phyloP scores from a whole-genome alignment of 2,888 invertebrate genomes.

The Adelognathus sp. region DNA sequence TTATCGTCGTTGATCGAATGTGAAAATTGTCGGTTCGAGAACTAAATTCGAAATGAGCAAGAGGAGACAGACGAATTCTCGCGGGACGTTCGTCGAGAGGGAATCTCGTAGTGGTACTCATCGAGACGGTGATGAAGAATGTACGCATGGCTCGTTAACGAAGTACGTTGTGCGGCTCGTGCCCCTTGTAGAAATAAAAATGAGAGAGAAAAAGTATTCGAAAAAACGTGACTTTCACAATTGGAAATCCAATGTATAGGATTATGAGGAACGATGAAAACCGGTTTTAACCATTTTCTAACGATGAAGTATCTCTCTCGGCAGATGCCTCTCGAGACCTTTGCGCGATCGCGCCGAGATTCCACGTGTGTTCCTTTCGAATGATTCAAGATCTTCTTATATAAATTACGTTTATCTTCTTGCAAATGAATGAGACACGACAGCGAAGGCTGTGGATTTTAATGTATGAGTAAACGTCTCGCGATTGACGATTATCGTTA shows the following conservation, averaged over 20 bases:
- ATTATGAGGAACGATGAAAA: conserved; percentile 48
- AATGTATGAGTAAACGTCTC: conserved; percentile 1
- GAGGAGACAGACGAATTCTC: neutral
- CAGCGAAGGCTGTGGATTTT: neutral
- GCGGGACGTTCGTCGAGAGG: conserved; percentile 16
- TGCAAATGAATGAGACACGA: neutral
- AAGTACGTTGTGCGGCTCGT: conserved; percentile 29
- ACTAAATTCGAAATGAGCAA: neutral
- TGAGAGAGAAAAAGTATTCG: conserved; percentile 13
- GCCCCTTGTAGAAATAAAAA: neutral
- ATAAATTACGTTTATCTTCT: conserved; percentile 18
- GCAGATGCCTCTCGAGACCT: conserved; percentile 40
- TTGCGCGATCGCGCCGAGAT: conserved; percentile 2
- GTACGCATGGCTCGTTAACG: conserved; percentile 25
- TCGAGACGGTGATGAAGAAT: conserved; percentile 1
- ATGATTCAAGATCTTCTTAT: conserved; percentile 36
- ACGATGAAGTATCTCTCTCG: conserved; percentile 31
- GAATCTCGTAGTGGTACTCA: conserved; percentile 6
- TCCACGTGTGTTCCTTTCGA: neutral
- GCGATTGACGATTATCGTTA: conserved; percentile 6
- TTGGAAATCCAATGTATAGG: conserved; percentile 56
- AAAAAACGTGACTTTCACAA: conserved; percentile 60
- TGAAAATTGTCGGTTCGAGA: neutral
- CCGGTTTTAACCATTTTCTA: conserved; percentile 58
- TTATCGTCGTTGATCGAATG: neutral